Percentiles rank a stretch among this genome's conserved stretches.
Conservation (phyloP, 2,797 vertebrate species). For the Adrianichthys oophorus region DNA sequence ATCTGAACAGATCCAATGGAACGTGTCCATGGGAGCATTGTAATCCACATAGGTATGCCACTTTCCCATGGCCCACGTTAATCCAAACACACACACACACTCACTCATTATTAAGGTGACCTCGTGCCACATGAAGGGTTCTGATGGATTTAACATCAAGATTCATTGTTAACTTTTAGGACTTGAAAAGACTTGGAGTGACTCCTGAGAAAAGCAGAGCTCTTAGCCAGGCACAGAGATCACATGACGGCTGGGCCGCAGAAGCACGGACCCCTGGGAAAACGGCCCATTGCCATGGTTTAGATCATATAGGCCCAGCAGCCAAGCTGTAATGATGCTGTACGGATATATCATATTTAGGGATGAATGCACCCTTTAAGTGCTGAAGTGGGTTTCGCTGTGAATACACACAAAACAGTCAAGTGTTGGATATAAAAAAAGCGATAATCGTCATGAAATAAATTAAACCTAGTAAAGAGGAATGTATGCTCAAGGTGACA, state of each 20-base stretch:
- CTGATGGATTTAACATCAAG: slow-evolving; percentile 81
- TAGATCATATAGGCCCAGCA: slow-evolving; percentile 53
- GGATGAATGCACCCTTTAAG: slow-evolving; percentile 48
- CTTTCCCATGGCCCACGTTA: slow-evolving; percentile 74
- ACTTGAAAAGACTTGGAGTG: slow-evolving; percentile 67
- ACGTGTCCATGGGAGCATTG: slow-evolving; percentile 62
- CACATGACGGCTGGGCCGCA: slow-evolving; percentile 69
- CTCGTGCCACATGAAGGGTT: slow-evolving; percentile 73
- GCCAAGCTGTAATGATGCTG: slow-evolving; percentile 42
- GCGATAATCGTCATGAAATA: slow-evolving; percentile 74
- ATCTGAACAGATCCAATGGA: slow-evolving; percentile 55
- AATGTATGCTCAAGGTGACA: slow-evolving; percentile 77
- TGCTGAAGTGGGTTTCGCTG: slow-evolving; percentile 54
- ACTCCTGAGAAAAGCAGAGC: slow-evolving; percentile 71
- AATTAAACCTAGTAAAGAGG: slow-evolving; percentile 78
- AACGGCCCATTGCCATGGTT: slow-evolving; percentile 60
- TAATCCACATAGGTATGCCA: slow-evolving; percentile 74
- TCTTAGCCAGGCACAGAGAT: slow-evolving; percentile 66
- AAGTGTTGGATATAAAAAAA: slow-evolving; percentile 43
- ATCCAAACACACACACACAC: slow-evolving; percentile 40
- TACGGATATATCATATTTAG: slow-evolving; percentile 54
- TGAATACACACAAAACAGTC: slow-evolving; percentile 59
- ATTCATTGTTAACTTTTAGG: slow-evolving; percentile 76
- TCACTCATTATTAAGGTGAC: slow-evolving; percentile 70
- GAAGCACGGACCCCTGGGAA: slow-evolving; percentile 70